Conservation (phyloP, 2,797 vertebrate genomes). For the Trichosurus vulpecula region DNA sequence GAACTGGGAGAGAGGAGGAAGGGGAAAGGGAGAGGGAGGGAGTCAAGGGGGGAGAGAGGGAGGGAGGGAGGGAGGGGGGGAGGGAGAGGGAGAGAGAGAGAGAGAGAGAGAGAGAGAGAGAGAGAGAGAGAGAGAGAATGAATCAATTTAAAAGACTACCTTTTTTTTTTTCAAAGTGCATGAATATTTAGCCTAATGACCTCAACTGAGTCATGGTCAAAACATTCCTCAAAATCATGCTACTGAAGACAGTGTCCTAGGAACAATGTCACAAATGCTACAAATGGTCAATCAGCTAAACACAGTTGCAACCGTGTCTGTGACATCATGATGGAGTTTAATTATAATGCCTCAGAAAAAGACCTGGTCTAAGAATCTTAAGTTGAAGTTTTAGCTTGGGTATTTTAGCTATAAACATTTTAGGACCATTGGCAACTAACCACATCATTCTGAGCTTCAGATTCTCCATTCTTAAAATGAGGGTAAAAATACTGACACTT, state of each 20-base stretch:
- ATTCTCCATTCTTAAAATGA: background rate
- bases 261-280: background rate
- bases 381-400: background rate
- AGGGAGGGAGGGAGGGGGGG: background rate
- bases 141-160: background rate
- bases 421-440: background rate
- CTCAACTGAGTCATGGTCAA: background rate
- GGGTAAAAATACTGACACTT: background rate
- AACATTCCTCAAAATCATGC: background rate
- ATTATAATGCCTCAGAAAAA: background rate
- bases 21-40: background rate
- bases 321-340: background rate
- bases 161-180: background rate
- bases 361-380: background rate
- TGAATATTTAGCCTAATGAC: background rate
- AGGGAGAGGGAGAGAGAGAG: background rate
- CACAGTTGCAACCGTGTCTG: background rate
- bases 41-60: background rate
- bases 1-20: background rate
- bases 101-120: no score
- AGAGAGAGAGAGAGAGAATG: background rate
- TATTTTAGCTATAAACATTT: background rate
- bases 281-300: background rate
- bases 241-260: background rate
- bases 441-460: background rate